Conservation (phyloP, 2,797 vertebrate genomes). For the Pseudocheirus occidentalis region DNA sequence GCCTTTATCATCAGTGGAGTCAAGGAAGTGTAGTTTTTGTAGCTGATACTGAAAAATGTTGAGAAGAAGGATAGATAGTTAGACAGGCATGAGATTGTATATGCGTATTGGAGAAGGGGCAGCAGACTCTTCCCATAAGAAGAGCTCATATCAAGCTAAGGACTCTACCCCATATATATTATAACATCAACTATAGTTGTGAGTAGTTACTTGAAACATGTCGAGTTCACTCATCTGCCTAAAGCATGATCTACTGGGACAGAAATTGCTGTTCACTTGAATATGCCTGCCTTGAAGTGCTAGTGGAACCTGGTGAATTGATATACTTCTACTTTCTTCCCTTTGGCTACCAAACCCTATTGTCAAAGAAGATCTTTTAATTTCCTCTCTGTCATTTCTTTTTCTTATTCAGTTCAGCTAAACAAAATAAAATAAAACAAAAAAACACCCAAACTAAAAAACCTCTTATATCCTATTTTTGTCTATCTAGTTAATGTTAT, state of each 20-base stretch:
- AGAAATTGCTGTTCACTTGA: not conserved
- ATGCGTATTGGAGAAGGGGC: no score
- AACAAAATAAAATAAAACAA: not conserved
- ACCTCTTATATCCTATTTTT: not conserved
- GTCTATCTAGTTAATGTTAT: not conserved
- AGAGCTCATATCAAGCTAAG: not conserved
- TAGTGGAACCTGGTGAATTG: not conserved
- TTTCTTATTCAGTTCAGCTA: not conserved
- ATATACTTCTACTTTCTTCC: not conserved
- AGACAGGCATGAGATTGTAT: no score
- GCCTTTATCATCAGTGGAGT: not conserved
- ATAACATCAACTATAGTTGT: not conserved
- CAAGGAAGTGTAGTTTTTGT: not conserved
- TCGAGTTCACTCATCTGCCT: not conserved
- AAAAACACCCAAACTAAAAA: not conserved
- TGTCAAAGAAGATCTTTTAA: not conserved
- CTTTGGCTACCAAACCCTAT: not conserved
- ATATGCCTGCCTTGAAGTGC: not conserved
- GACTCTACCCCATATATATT: not conserved
- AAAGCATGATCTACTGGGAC: not conserved
- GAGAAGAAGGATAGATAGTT: not conserved
- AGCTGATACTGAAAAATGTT: not conserved
- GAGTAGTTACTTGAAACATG: not conserved
- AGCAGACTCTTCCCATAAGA: not conserved
- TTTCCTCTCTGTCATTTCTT: not conserved